Base-by-base conservation (phyloP, 2,113 vertebrate genomes). In the Noturus placidus region DNA sequence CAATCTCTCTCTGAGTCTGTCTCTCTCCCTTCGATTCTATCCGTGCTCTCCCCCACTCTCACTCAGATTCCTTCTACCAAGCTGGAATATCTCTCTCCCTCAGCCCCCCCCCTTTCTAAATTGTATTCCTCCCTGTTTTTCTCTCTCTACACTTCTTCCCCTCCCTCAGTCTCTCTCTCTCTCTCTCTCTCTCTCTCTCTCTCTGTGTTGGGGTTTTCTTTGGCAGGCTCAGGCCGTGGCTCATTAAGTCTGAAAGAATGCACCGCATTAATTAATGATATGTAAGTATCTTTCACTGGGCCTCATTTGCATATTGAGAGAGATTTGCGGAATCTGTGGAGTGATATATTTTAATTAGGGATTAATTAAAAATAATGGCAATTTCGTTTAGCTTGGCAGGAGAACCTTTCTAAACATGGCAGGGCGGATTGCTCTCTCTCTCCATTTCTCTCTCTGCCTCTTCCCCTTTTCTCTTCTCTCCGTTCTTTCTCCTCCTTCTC, bases 301-400 rank as follows among this genome's bases (percentile, higher is more conserved):
- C 96, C 90, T 88, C 96, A 99, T 99, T 99, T 99, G 97, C 97
- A 99, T 99, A 99, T 98, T 98, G 99, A 99, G 97, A 98, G 97
- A 99, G 98, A 99, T 99, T 98, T 99, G 97, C 95, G 92, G 97
- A 98, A 99, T 99, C 97, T 99, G 97, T 95, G 96, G 97, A 98
- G 98, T 99, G 98, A 99, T 99, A 99, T 99, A 99, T 99, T 99
- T 99, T 99, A 99, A 99, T 99, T 99, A 99, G 98, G 97, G 98
- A 99, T 99, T 99, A 98, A 99, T 99, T 99, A 98, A 98, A 99
- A 99, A 99, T 99, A 99, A 99, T 99, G 97, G 97, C 97, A 97
- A 98, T 98, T 99, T 98, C 97, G 99, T 99, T 98, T 97, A 92
- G 97, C 96, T 97, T 99, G 97, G 97, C 97, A 99, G 97, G 97